Evolutionary conservation across 2,113 vertebrate species (phyloP), one percentile per base, ranked within the genome.

Genomic region (Hucho hucho): DNA sequence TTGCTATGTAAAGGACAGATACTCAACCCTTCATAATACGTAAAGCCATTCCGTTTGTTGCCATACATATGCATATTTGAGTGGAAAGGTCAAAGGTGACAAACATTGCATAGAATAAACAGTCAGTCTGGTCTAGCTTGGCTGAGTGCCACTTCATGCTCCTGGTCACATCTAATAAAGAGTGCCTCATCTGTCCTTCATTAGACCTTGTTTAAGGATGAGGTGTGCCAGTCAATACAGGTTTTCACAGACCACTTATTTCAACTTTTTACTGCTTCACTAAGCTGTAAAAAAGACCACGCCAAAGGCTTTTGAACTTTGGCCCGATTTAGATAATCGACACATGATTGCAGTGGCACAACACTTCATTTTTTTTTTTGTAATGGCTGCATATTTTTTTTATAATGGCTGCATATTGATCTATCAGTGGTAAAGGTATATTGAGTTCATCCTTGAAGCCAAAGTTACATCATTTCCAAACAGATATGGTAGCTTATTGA

Each of bases 211-310:
- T 79, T 84, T 46, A 59, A 69, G 70, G 53, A 79, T 78, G 70
- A 75, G 76, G 69, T 88, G 87, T 86, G 75, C 84, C 83, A 87
- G 91, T 91, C 90, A 89, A 82, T 89, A 84, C 66, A 3, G 67
- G n/a, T 91, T 89, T 89, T 91, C 84, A 91, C 81, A 81, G 78
- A 78, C 79, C 85, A 87, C 81, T 84, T 78, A 80, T 53, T 82
- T 78, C 22, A 81, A 3, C 43, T 69, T 75, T 85, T 75, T 78
- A 67, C 70, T 78, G 70, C 32, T 72, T 70, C 78, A 43, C 14
- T 69, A 64, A 63, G 22, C 9, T 76, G 49, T 43, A 63, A 70
- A 68, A 65, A 18, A 26, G 56, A 68, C n/a, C 1, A 69, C 37
- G 66, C 59, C 58, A 1, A 6, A 22, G 67, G 76, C 68, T 75